Evolutionary conservation across 2,113 vertebrate genomes (phyloP).

Genomic region (Callopanchax toddi): DNA sequence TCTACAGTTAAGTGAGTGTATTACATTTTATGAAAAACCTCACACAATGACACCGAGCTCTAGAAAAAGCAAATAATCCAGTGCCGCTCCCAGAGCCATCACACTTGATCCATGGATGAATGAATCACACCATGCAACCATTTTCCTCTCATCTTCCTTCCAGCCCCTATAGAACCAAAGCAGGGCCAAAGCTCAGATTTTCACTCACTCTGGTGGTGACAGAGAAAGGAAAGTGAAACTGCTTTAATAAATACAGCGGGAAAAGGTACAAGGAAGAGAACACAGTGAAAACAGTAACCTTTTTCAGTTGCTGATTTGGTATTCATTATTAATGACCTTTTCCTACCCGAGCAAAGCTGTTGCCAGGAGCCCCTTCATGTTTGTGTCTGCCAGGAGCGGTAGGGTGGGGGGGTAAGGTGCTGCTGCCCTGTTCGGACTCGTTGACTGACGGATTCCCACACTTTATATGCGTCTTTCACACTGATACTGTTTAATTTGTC

Average conservation of each 20-base stretch:
- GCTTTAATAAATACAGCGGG: slow-evolving; percentile 73
- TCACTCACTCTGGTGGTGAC: slow-evolving; percentile 69
- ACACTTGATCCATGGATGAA: slow-evolving; percentile 68
- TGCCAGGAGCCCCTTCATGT: slow-evolving; percentile 68
- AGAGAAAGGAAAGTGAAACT: slow-evolving; percentile 69
- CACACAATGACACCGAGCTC: slow-evolving; percentile 48
- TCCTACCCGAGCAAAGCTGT: slow-evolving; percentile 68
- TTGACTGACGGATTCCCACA: slow-evolving; percentile 63
- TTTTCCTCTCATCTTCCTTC: slow-evolving; percentile 65
- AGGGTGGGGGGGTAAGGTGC: slow-evolving; percentile 52
- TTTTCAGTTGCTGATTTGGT: slow-evolving; percentile 77
- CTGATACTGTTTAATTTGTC: slow-evolving; percentile 67
- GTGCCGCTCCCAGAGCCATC: slow-evolving; percentile 61
- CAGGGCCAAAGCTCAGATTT: slow-evolving; percentile 67
- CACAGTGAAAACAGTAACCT: slow-evolving; percentile 68
- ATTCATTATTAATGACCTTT: slow-evolving; percentile 80
- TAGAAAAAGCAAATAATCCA: slow-evolving; percentile 60
- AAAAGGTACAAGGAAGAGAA: slow-evolving; percentile 66
- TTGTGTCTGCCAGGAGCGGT: slow-evolving; percentile 57
- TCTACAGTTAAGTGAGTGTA: slow-evolving; percentile 41
- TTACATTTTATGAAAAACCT: slow-evolving; percentile 58
- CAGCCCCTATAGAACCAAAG: slow-evolving; percentile 54
- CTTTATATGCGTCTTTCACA: slow-evolving; percentile 46
- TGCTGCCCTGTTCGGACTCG: slow-evolving; percentile 59
- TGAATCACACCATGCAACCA: slow-evolving; percentile 64